These are phyloP conservation scores for Tarsius wallacei DNA, from an alignment of 2,797 vertebrate genomes.

Conservation along the genomic window DNA sequence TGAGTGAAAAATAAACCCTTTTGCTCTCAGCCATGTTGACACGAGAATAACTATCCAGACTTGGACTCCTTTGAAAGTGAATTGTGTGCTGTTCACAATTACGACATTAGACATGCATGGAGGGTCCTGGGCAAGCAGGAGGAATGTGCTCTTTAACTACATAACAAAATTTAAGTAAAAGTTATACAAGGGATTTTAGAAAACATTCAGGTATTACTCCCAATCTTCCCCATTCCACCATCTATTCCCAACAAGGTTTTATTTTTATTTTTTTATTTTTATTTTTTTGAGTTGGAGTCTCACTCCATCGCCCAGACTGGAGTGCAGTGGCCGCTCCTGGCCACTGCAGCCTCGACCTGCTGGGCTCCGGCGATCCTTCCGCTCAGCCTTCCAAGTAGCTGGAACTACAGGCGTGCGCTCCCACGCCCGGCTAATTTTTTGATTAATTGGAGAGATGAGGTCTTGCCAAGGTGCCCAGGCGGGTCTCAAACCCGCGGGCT, in stretches of 20 bases:
- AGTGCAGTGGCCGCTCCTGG: no score
- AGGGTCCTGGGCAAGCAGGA: neutral
- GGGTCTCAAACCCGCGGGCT: no score
- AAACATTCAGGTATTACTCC: neutral
- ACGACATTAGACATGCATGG: neutral
- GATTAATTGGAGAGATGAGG: no score
- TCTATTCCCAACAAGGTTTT: neutral
- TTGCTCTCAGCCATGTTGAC: slow-evolving; percentile 11
- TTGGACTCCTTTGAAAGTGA: slow-evolving; percentile 30
- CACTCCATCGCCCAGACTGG: no score
- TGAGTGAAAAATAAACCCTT: neutral
- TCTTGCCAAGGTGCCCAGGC: no score
- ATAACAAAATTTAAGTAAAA: neutral
- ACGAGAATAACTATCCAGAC: slow-evolving; percentile 29
- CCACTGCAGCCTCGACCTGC: no score
- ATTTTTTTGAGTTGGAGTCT: no score
- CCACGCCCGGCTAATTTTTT: no score
- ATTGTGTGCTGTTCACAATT: slow-evolving; percentile 5
- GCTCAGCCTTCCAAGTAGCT: no score
- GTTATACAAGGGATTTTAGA: neutral
- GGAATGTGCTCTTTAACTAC: neutral
- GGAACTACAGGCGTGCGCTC: no score
- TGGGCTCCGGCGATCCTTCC: no score
- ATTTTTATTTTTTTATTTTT: no score
- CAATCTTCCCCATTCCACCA: neutral